phyloP scores from a whole-genome alignment of 2,113 vertebrate species.

The Onychorhynchus coronatus region DNA sequence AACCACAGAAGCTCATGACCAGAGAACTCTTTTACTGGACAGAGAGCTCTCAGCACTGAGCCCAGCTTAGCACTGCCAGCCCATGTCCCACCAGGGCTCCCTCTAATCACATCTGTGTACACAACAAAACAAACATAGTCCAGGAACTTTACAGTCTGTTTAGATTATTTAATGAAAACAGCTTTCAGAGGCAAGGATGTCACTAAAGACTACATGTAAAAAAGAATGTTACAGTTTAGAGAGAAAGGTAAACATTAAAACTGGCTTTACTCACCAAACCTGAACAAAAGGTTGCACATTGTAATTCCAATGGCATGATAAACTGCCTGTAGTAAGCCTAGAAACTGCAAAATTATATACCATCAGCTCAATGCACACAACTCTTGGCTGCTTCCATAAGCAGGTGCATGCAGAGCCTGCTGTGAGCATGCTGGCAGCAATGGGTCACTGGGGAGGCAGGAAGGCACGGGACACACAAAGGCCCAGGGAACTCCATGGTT shows the following conservation, averaged over 20 bases:
- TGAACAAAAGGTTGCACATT: not conserved
- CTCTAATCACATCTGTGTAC: not conserved
- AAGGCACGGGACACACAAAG: not conserved
- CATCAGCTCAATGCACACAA: accelerated
- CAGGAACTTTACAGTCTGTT: not conserved
- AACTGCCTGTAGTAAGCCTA: not conserved
- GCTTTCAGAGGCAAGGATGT: not conserved
- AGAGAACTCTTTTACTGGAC: not conserved
- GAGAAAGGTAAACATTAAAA: not conserved
- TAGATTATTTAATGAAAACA: not conserved
- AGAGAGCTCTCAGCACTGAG: not conserved
- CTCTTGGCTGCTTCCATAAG: not conserved
- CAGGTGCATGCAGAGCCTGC: not conserved
- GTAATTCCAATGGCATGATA: not conserved
- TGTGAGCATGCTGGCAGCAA: not conserved
- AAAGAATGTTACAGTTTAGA: not conserved
- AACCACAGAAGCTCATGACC: not conserved
- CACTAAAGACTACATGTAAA: not conserved
- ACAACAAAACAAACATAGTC: not conserved
- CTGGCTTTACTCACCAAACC: not conserved
- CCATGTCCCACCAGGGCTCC: not conserved
- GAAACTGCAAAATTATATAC: not conserved
- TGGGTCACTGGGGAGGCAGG: not conserved
- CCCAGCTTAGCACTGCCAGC: not conserved
- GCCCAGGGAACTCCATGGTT: not conserved